These are phyloP conservation scores for Acrossocheilus wenchowensis DNA, from an alignment of 2,797 vertebrate species.

Conservation along the genomic window DNA sequence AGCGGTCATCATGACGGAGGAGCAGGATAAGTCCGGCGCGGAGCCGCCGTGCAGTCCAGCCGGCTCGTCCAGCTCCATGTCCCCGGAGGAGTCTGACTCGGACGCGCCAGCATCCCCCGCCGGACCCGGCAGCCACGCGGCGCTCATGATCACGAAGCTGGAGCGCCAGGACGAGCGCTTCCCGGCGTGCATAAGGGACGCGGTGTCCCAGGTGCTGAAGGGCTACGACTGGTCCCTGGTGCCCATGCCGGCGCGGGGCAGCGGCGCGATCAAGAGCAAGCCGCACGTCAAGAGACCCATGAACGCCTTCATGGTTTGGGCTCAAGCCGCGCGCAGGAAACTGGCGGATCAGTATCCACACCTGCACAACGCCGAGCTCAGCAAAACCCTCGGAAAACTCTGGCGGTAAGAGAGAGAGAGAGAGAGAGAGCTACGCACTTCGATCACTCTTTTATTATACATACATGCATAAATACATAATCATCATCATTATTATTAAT, in stretches of 20 bases:
- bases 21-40: slow-evolving; percentile 82
- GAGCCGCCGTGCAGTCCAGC: slow-evolving; percentile 90
- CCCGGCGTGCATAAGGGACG: slow-evolving; percentile 95
- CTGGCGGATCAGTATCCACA: slow-evolving; percentile 20
- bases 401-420: background rate
- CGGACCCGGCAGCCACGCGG: slow-evolving; percentile 78
- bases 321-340: slow-evolving; percentile 19
- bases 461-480: no score
- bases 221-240: slow-evolving; percentile 98
- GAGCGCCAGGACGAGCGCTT: slow-evolving; percentile 90
- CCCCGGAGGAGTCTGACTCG: slow-evolving; percentile 94
- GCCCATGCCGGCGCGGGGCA: slow-evolving; percentile 92
- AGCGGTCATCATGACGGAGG: slow-evolving; percentile 92
- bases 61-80: slow-evolving; percentile 89
- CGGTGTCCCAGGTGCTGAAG: slow-evolving; percentile 95
- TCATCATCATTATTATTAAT: no score
- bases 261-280: slow-evolving; percentile 89
- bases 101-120: slow-evolving; percentile 88
- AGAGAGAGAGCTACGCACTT: slow-evolving; percentile 65
- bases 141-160: slow-evolving; percentile 75
- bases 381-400: slow-evolving; percentile 85
- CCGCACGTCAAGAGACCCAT: slow-evolving; percentile 94
- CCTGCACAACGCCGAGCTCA: slow-evolving; percentile 29
- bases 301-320: slow-evolving; percentile 95
- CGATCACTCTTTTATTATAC: no score